Percentiles rank a stretch among this genome's conserved stretches.
Evolutionary conservation across 23 tunicate species (phyloP).

Genomic region (Trididemnum miniatum): DNA sequence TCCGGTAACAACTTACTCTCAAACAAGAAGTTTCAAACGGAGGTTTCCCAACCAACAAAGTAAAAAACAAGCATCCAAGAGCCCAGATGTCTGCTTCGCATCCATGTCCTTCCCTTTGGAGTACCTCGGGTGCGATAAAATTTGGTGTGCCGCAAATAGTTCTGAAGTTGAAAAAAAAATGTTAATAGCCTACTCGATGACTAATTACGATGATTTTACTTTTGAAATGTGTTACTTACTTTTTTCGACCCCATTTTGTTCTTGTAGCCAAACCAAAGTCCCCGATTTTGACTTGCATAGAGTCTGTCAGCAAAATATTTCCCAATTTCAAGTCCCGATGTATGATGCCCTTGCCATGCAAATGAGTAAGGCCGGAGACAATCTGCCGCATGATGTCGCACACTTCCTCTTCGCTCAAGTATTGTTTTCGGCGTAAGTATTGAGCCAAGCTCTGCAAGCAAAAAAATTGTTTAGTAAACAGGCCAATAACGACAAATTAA

Average conservation of each 20-base stretch:
- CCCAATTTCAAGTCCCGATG: slow-evolving; percentile 95
- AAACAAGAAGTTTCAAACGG: slow-evolving; percentile 84
- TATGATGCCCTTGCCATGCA: slow-evolving; percentile 91
- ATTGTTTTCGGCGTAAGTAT: slow-evolving; percentile 54
- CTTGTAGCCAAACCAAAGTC: slow-evolving; percentile 96
- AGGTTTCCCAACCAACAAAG: slow-evolving; percentile 87
- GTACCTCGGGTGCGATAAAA: slow-evolving; percentile 97
- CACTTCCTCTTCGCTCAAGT: slow-evolving; percentile 71
- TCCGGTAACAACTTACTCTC: slow-evolving; percentile 58
- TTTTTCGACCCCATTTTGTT: slow-evolving; percentile 68
- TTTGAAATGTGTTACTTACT: slow-evolving; percentile 36
- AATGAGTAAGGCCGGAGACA: slow-evolving; percentile 71
- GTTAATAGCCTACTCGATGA: no score
- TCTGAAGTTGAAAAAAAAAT: no score
- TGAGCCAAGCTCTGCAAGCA: slow-evolving; percentile 72
- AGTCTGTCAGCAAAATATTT: slow-evolving; percentile 80
- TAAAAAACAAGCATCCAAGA: slow-evolving; percentile 85
- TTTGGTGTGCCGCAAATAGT: slow-evolving; percentile 99
- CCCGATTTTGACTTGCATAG: slow-evolving; percentile 76
- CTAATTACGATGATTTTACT: no score
- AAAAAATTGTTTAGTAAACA: no score
- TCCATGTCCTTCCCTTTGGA: slow-evolving; percentile 89
- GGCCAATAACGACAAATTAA: no score
- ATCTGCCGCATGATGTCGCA: slow-evolving; percentile 66
- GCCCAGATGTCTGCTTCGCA: slow-evolving; percentile 98